phyloP scores from a whole-genome alignment of 2,888 invertebrate species.

The Pteria penguin region DNA sequence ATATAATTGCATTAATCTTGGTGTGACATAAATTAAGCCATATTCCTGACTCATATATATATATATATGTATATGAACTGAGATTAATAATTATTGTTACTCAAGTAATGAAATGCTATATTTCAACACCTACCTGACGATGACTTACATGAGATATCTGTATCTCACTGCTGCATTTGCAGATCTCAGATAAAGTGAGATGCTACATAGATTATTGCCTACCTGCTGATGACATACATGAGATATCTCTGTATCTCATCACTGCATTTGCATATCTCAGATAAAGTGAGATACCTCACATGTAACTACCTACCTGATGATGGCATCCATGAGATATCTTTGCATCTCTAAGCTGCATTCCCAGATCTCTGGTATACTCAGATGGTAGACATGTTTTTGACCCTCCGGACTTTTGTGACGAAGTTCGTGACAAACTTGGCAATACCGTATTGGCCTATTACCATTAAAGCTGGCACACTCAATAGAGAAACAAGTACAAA shows the following conservation, averaged over 20 bases:
- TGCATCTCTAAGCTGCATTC: conserved; percentile 94
- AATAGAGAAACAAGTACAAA: conserved; percentile 96
- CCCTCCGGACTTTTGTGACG: conserved; percentile 69
- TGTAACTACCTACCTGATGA: conserved; percentile 86
- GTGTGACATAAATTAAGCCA: too few relatives aligned
- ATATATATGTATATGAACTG: too few relatives aligned
- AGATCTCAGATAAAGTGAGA: too few relatives aligned
- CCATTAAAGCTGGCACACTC: conserved; percentile 98
- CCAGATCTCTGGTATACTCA: conserved; percentile 91
- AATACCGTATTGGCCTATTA: conserved; percentile 93
- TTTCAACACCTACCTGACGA: too few relatives aligned
- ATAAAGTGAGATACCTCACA: conserved; percentile 86
- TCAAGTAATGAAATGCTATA: too few relatives aligned
- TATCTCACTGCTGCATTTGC: too few relatives aligned
- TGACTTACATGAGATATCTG: too few relatives aligned
- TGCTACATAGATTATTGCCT: too few relatives aligned
- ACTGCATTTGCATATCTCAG: conserved; percentile 93
- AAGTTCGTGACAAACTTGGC: conserved; percentile 76
- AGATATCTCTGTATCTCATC: conserved; percentile 94
- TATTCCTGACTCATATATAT: too few relatives aligned
- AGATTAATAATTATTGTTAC: too few relatives aligned
- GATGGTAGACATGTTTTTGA: conserved; percentile 91
- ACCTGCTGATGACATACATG: conserved; percentile 96
- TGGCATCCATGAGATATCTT: conserved; percentile 95
- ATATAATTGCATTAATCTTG: too few relatives aligned